Evolutionary conservation across 2,888 invertebrate species (phyloP), one percentile per base, ranked within the genome.

Genomic region (Drosophila diplacantha): DNA sequence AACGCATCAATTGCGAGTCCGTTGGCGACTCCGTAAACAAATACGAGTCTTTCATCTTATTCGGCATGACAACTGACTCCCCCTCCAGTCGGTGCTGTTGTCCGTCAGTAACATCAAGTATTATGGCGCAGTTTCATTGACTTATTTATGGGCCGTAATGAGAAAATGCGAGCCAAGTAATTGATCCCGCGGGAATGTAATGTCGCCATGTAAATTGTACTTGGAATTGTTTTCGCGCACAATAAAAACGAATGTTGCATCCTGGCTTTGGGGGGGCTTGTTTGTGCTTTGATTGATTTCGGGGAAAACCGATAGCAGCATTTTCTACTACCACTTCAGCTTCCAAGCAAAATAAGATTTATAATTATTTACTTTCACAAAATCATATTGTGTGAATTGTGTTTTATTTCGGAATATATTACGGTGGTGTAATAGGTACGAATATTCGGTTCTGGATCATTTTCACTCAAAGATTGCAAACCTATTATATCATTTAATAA

Each of bases 1-100:
- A 54, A 57, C 54, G 62, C 80, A 64, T 54, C 77, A 71, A 76
- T 81, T 79, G 82, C 50, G 56, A 22, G 53, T 47, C 43, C 29
- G 60, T 61, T 76, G 75, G 74, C 50, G 46, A 22, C 49, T 47
- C 43, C 32, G 71, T 65, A 57, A 73, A 54, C 68, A 71, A 68
- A 62, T 41, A 49, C 46, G 20, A 46, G 29, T 37, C 47, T 55
- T 62, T 52, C 37, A 32, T 50, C 46, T 49, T 67, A 44, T 59
- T 72, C 63, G 60, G 49, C 63, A 66, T 72, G 43, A 37, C 56
- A 68, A 59, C 18, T 43, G 56, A 44, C 18, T 26, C 37, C 54
- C 20, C 22, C 3, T 14, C 14, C 8, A 37, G 29, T 41, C 9
- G 16, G 22, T 43, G 37, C 55, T 41, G 35, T 49, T 35, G 38